Evolutionary conservation across 2,888 invertebrate species (phyloP).

Genomic region (Drosophila kokeensis): DNA sequence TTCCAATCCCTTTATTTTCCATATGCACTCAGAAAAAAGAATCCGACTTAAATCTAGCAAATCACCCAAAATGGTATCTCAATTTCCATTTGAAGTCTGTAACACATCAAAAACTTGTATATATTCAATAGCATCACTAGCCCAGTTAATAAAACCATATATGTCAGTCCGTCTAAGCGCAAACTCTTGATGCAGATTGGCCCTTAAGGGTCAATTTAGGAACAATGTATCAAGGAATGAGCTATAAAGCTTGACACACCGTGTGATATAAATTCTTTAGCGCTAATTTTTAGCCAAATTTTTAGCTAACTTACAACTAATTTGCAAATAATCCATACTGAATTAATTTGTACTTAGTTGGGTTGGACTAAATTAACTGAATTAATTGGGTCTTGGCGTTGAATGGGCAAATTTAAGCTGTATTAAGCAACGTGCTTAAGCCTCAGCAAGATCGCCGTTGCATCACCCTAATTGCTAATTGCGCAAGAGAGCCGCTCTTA

Average conservation of each 20-base stretch:
- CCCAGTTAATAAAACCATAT: background rate
- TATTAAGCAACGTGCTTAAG: no score
- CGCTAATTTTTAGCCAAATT: no score
- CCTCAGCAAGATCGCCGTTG: no score
- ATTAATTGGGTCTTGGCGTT: no score
- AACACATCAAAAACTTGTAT: background rate
- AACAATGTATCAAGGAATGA: background rate
- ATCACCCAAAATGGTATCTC: background rate
- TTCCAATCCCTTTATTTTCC: background rate
- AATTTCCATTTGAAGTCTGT: background rate
- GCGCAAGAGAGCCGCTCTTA: no score
- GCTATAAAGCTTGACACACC: background rate
- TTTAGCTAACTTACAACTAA: no score
- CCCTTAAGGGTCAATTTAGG: background rate
- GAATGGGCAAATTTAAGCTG: no score
- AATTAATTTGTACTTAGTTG: no score
- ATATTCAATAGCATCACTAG: background rate
- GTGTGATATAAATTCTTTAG: background rate
- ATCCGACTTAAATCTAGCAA: background rate
- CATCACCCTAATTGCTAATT: no score
- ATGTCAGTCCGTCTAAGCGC: background rate
- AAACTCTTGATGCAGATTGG: background rate
- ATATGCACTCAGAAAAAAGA: background rate
- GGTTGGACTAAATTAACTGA: no score
- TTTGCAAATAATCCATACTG: no score